Conservation (phyloP, 2,888 invertebrate genomes). For the Ectropis crepuscularia region DNA sequence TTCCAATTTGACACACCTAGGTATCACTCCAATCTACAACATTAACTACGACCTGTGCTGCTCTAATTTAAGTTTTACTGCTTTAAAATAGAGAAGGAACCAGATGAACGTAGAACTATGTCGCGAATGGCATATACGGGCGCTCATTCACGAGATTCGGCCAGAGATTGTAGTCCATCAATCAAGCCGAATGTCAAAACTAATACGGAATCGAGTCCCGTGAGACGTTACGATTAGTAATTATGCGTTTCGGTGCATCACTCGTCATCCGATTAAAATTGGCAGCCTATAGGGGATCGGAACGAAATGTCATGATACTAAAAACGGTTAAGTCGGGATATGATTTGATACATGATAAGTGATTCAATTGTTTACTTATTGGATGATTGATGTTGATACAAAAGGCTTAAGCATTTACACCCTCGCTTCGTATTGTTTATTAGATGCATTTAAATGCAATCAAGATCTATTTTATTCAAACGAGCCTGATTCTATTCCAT, state of each 20-base stretch:
- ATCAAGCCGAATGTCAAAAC: conserved; percentile 84
- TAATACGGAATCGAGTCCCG: conserved; percentile 80
- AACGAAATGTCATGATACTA: conserved; percentile 37
- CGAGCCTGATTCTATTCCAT: too few species aligned
- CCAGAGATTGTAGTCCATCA: conserved; percentile 81
- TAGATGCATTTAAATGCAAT: too few species aligned
- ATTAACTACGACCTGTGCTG: conserved; percentile 5
- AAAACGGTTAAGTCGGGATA: conserved; percentile 36
- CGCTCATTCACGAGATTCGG: conserved; percentile 75
- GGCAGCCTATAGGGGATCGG: conserved; percentile 76
- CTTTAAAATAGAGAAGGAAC: conserved; percentile 11
- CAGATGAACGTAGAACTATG: conserved; percentile 35
- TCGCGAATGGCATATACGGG: conserved; percentile 66
- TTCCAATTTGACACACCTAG: conserved; percentile 74
- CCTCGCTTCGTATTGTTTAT: background rate
- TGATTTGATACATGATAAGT: conserved; percentile 29
- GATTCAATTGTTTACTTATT: conserved; percentile 35
- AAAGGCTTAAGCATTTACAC: conserved; percentile 15
- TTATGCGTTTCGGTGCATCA: conserved; percentile 79
- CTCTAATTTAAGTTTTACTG: conserved; percentile 27
- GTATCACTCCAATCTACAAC: conserved; percentile 64
- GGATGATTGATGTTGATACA: conserved; percentile 34
- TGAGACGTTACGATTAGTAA: conserved; percentile 78
- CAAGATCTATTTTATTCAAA: too few species aligned
- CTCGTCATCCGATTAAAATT: conserved; percentile 82